These are phyloP conservation scores for Drosophila rufa DNA, from an alignment of 1,140 invertebrate species.

Conservation along the genomic window DNA sequence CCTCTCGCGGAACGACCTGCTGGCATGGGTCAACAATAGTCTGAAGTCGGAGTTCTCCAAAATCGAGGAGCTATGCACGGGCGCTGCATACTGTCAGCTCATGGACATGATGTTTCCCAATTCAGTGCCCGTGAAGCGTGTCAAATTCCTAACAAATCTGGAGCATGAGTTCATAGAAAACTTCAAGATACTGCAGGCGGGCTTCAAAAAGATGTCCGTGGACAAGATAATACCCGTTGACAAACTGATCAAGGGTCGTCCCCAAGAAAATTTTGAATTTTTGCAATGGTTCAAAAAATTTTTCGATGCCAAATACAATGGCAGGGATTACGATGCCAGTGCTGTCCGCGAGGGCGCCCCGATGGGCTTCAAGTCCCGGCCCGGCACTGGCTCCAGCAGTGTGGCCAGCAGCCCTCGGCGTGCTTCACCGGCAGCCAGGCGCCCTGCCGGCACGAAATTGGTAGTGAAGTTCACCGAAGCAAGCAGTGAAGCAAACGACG, in stretches of 20 bases:
- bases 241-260: slow-evolving; percentile 96
- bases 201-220: slow-evolving; percentile 98
- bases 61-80: slow-evolving; percentile 99
- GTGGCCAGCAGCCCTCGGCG: too few species aligned
- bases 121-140: slow-evolving; percentile 96
- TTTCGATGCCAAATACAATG: slow-evolving; percentile 98
- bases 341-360: slow-evolving; percentile 93
- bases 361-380: slow-evolving; percentile 88
- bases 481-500: too few species aligned
- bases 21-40: slow-evolving; percentile 99
- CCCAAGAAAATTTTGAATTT: slow-evolving; percentile 99
- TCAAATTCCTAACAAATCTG: slow-evolving; percentile 99
- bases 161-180: slow-evolving; percentile 99
- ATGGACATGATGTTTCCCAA: slow-evolving; percentile 99
- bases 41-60: slow-evolving; percentile 97
- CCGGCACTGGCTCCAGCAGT: too few species aligned
- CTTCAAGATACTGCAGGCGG: slow-evolving; percentile 99
- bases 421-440: too few species aligned
- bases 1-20: slow-evolving; percentile 94
- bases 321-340: slow-evolving; percentile 95
- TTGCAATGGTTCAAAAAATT: slow-evolving; percentile 99
- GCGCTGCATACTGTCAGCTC: slow-evolving; percentile 99
- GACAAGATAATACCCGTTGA: slow-evolving; percentile 98
- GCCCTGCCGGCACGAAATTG: too few species aligned
- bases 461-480: too few species aligned